Evolutionary conservation across 2,797 vertebrate species (phyloP).

Genomic region (Remorina albescens): DNA sequence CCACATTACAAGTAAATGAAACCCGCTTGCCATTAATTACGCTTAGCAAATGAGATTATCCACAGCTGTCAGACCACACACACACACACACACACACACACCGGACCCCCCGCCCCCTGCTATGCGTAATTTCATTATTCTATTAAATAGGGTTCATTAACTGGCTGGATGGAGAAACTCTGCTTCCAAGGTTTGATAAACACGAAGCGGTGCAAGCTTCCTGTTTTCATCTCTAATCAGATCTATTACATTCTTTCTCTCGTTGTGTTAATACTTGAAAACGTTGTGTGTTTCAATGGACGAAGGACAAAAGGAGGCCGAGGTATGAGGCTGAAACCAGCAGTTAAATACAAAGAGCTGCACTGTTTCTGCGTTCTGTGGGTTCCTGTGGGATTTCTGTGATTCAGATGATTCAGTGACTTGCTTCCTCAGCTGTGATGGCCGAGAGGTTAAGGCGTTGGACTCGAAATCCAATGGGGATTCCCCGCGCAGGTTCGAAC

Average conservation of each 20-base stretch:
- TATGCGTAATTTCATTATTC: slow-evolving; percentile 76
- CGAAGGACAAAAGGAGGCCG: too few relatives aligned
- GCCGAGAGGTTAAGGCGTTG: neutral
- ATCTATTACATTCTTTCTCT: slow-evolving; percentile 3
- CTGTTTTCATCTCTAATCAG: neutral
- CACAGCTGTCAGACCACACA: slow-evolving; percentile 75
- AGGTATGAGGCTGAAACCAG: too few relatives aligned
- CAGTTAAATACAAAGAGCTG: too few relatives aligned
- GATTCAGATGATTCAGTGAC: too few relatives aligned
- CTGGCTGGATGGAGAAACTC: slow-evolving; percentile 43
- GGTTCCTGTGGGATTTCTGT: too few relatives aligned
- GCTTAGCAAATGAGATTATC: slow-evolving; percentile 74
- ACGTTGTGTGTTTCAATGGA: too few relatives aligned
- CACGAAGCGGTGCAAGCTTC: slow-evolving; percentile 13
- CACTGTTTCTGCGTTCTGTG: too few relatives aligned
- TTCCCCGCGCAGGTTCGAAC: neutral
- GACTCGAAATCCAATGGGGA: neutral
- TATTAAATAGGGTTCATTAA: slow-evolving; percentile 75
- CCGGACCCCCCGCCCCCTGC: slow-evolving; percentile 36
- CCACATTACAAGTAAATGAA: slow-evolving; percentile 66
- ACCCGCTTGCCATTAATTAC: slow-evolving; percentile 72
- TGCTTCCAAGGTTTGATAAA: slow-evolving; percentile 44
- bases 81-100: slow-evolving; percentile 50
- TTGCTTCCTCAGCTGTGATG: too few relatives aligned
- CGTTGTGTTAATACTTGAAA: neutral